Percentiles rank a stretch among this genome's conserved stretches.
phyloP scores from a whole-genome alignment of 2,113 vertebrate species.

The Poecilia latipinna region DNA sequence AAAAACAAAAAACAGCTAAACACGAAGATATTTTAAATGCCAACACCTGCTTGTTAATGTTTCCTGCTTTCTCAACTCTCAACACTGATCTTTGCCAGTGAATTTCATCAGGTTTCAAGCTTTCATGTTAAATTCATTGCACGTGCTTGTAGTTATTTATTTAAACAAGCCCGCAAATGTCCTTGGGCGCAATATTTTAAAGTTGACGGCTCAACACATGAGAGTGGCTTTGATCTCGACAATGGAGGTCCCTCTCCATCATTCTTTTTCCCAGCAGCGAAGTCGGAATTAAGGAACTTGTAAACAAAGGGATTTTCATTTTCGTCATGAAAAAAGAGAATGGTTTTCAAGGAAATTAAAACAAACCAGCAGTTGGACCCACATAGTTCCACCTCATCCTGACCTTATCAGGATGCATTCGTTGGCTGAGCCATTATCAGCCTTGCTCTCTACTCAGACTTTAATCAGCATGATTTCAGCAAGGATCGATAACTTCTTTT shows the following conservation, averaged over 20 bases:
- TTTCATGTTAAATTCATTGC: slow-evolving; percentile 42
- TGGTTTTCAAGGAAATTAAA: background rate
- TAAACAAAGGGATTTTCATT: slow-evolving; percentile 15
- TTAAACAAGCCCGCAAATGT: slow-evolving; percentile 32
- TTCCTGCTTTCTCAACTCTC: slow-evolving; percentile 19
- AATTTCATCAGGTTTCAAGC: slow-evolving; percentile 20
- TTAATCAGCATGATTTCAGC: slow-evolving; percentile 74
- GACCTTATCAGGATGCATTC: slow-evolving; percentile 61
- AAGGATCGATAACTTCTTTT: slow-evolving; percentile 77
- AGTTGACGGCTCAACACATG: slow-evolving; percentile 37
- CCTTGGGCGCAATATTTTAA: slow-evolving; percentile 54
- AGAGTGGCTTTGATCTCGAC: background rate
- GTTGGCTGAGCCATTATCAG: slow-evolving; percentile 62
- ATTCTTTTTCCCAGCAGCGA: background rate
- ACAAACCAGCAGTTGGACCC: slow-evolving; percentile 1
- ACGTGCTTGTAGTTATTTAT: slow-evolving; percentile 31
- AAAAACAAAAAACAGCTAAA: slow-evolving; percentile 14
- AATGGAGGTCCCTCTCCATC: background rate
- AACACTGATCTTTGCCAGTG: slow-evolving; percentile 3
- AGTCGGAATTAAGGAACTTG: slow-evolving; percentile 54
- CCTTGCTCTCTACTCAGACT: slow-evolving; percentile 49
- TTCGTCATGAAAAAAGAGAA: slow-evolving; percentile 4
- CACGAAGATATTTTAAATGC: slow-evolving; percentile 21
- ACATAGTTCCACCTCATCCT: background rate
- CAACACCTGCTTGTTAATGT: slow-evolving; percentile 14